A percentile compares a stretch with the other conserved stretches of the same genome.
Conservation (phyloP, 2,113 vertebrate genomes). For the Malurus cyaneus region DNA sequence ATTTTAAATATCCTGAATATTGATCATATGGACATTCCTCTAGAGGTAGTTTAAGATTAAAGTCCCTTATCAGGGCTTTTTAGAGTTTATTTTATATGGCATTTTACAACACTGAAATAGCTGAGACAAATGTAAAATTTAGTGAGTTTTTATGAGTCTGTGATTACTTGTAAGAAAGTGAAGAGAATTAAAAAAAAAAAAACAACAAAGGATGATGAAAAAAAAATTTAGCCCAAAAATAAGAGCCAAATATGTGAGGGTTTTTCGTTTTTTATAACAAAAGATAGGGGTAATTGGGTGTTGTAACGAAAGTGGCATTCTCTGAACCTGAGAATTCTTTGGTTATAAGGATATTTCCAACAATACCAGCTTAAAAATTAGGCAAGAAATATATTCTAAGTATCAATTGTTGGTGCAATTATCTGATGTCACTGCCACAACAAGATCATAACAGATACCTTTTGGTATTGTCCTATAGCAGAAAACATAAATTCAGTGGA, state of each 20-base stretch:
- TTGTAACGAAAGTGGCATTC: not conserved
- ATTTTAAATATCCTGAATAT: slow-evolving; percentile 5
- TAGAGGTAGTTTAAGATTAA: not conserved
- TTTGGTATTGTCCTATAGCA: not conserved
- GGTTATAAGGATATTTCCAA: not conserved
- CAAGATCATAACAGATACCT: not conserved
- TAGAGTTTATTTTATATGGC: not conserved
- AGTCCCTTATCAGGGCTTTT: not conserved
- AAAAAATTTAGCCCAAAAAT: accelerated
- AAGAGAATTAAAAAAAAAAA: not conserved
- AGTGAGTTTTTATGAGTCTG: not conserved
- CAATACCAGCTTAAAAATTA: not conserved
- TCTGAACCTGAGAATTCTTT: not conserved
- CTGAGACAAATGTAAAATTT: not conserved
- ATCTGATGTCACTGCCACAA: not conserved
- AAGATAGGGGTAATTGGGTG: not conserved
- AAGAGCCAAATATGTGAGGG: not conserved
- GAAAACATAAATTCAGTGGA: not conserved
- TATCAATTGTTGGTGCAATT: not conserved
- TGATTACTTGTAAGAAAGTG: not conserved
- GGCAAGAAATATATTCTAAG: not conserved
- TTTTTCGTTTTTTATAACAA: not conserved
- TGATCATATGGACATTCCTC: not conserved
- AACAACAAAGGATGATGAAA: not conserved
- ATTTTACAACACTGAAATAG: not conserved